A percentile compares a stretch with the other conserved stretches of the same genome.
Conservation (phyloP, 1,140 invertebrate species). For the Panonychus citri region DNA sequence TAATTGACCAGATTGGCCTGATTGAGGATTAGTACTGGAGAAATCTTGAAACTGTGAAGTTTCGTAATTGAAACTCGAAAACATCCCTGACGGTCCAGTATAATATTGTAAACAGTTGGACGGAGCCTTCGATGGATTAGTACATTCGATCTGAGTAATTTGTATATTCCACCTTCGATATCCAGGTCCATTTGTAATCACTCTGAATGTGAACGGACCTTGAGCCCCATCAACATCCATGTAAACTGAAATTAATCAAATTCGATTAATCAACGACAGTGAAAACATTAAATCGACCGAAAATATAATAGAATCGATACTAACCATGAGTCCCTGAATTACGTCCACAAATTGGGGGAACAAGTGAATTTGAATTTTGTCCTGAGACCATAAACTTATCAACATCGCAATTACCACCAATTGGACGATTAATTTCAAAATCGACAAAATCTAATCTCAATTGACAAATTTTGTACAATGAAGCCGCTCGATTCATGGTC, state of each 20-base stretch:
- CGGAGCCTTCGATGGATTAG: conserved; percentile 36
- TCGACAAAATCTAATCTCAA: conserved; percentile 50
- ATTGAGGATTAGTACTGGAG: no score
- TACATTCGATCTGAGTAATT: conserved; percentile 44
- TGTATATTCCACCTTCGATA: conserved; percentile 49
- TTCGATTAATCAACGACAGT: no score
- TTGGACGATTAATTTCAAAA: conserved; percentile 29
- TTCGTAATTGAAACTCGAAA: conserved; percentile 38
- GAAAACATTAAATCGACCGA: no score
- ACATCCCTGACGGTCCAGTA: conserved; percentile 32
- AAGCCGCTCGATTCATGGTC: conserved; percentile 30
- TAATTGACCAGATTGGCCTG: neutral
- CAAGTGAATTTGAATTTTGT: conserved; percentile 35
- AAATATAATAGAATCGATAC: no score
- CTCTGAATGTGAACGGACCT: conserved; percentile 33
- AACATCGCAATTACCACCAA: conserved; percentile 39
- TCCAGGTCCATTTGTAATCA: conserved; percentile 31
- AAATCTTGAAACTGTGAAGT: neutral
- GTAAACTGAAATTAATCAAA: conserved; percentile 30
- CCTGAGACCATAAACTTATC: conserved; percentile 45
- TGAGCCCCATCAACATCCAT: conserved; percentile 36
- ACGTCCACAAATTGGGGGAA: conserved; percentile 49
- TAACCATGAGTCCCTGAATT: conserved; percentile 44
- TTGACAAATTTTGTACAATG: conserved; percentile 42
- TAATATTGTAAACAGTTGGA: conserved; percentile 55